Evolutionary conservation across 2,113 vertebrate species (phyloP), one percentile per base, ranked within the genome.

Genomic region (Malurus melanocephalus): DNA sequence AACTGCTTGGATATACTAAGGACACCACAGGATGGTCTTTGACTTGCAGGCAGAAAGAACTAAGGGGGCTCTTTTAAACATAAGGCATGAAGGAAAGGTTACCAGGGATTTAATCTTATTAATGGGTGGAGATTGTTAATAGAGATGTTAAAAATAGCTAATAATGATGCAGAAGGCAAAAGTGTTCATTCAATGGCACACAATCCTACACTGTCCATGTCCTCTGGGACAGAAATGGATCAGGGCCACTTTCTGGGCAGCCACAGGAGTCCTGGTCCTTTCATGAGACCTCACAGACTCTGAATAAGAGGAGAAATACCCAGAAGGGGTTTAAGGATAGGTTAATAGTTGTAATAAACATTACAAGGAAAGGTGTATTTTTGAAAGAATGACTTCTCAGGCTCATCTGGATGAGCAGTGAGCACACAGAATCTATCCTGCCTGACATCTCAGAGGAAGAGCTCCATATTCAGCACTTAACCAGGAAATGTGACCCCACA

Each of bases 111-210:
- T 66, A 65, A 42, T 51, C 38, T 48, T 27, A 18, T 46, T 43
- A 86, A 43, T 30, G 49, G 10, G n/a, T 45, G 7, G 30, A 66
- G 14, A 62, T 2, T 27, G 38, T 53, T 72, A 87, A 81, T 40
- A 40, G 60, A 80, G 16, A 30, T 35, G 38, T 16, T 69, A 66
- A 61, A 15, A 49, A 45, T 4, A 57, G 33, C 4, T 67, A 76
- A 68, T 26, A 69, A 73, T 27, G 27, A 64, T 60, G 27, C 18
- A 85, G 23, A 87, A 87, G 33, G 28, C 33, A 75, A 33, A 80
- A 51, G 1, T 0, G 2, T 38, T 68, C 17, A 60, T 48, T 22
- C 35, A 43, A 0, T 4, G 35, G 33, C 28, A 55, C 23, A 28
- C 16, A 81, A 49, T 23, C 26, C 53, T 67, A 55, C 6, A 14